Evolutionary conservation across 92 coral and sea anemone species (phyloP), one percentile per base, ranked within the genome.

Genomic region (Palythoa grandis): DNA sequence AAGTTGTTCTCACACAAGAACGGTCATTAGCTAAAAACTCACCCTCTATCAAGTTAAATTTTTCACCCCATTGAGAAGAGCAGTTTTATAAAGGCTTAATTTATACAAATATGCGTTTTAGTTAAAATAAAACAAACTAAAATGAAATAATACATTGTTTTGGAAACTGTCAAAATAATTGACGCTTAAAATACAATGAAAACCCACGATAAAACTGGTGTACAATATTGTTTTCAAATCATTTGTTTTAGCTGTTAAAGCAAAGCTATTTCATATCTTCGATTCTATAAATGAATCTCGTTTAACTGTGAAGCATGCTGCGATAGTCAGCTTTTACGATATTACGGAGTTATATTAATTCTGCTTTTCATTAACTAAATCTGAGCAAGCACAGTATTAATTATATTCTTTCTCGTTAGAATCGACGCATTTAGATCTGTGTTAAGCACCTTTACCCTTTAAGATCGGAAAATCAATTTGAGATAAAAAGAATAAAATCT

Each of bases 1-100:
- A 61, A 63, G 2, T 63, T 63, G 69, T 78, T 9, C 83, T 20
- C 7, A 58, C 22, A 23, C 69, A 63, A 11, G 19, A 57, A 71
- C 72, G 52, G 3, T 29, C 1, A 58, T 8, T 16, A 48, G 22
- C 69, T 78, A 60, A 61, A 78, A 78, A 7, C 8, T 58, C 53
- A 60, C 56, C 66, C 54, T 6, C n/a, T 78, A 60, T 39, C 60
- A 57, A 61, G 54, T 60, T 78, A 57, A 78, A 78, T 60, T 58
- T 78, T 65, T 52, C 52, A 52, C 15, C 35, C 39, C 47, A 52
- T 5, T 15, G 14, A 24, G 72, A 48, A 24, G 4, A 20, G 11
- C 72, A 78, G 60, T 57, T 60, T 50, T 68, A 57, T 38, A 38
- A 39, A 58, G 25, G 19, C 0, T 35, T n/a, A 3, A 29, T 60